These are phyloP conservation scores for Sarcophilus harrisii DNA, from an alignment of 2,797 vertebrate species.

Conservation along the genomic window DNA sequence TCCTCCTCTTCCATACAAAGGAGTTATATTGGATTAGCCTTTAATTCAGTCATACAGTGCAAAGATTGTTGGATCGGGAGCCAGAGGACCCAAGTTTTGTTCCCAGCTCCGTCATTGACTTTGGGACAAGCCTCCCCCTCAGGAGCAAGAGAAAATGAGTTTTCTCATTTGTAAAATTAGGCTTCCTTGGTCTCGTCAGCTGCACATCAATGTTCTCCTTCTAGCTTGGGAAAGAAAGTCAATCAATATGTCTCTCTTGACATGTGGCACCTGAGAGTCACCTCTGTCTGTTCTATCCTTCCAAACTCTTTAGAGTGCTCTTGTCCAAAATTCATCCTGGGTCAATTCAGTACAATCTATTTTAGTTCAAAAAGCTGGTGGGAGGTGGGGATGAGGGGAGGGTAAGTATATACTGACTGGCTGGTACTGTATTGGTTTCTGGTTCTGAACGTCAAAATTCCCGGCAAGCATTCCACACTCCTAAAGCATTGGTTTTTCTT, in stretches of 20 bases:
- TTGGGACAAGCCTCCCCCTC: background rate
- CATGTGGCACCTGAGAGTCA: background rate
- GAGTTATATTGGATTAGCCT: background rate
- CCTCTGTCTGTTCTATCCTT: background rate
- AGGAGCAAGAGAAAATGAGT: too few relatives aligned
- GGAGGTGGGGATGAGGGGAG: too few relatives aligned
- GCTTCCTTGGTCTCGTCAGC: background rate
- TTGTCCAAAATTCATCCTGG: background rate
- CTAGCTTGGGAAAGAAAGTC: background rate
- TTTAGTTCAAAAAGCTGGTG: background rate
- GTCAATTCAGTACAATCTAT: too few relatives aligned
- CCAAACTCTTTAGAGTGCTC: background rate
- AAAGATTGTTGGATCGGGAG: background rate
- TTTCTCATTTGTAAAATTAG: too few relatives aligned
- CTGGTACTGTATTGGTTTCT: background rate
- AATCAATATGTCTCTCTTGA: background rate
- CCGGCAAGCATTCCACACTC: background rate
- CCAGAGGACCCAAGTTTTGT: background rate
- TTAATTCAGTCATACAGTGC: background rate
- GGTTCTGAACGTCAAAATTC: background rate
- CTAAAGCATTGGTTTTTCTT: background rate
- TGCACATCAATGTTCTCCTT: background rate
- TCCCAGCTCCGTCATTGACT: background rate
- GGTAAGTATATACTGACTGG: background rate
- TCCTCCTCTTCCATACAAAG: background rate